phyloP scores from a whole-genome alignment of 2,113 vertebrate species.

The Salminus brasiliensis region DNA sequence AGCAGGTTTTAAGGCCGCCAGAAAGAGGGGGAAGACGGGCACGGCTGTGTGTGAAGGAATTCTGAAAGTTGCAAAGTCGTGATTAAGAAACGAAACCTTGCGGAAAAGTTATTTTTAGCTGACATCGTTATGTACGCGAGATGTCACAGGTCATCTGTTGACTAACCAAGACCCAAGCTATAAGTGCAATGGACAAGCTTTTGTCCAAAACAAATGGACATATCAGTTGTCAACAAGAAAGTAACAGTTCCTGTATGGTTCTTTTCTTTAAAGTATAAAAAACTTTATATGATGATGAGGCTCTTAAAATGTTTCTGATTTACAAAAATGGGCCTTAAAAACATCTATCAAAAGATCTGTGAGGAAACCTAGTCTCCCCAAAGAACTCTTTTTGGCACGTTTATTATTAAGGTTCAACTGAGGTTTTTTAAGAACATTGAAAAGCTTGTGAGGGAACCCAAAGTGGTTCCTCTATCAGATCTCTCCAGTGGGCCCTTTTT shows the following conservation, averaged over 20 bases:
- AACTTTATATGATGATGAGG: too few species aligned
- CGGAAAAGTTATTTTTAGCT: background rate
- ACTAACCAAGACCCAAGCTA: background rate
- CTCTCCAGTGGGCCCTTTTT: too few species aligned
- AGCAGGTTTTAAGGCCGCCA: conserved; percentile 45
- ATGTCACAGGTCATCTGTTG: background rate
- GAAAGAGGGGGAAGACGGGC: conserved; percentile 29
- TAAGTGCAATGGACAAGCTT: background rate
- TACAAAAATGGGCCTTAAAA: too few species aligned
- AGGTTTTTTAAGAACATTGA: too few species aligned
- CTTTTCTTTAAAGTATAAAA: background rate
- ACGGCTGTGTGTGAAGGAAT: conserved; percentile 35
- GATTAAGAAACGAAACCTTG: background rate
- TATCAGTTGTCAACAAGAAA: background rate
- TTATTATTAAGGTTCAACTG: too few species aligned
- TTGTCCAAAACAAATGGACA: background rate
- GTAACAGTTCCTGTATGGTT: background rate
- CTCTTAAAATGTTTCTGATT: too few species aligned
- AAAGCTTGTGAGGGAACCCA: too few species aligned
- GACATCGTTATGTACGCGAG: background rate
- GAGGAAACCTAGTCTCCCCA: too few species aligned
- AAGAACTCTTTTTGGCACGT: too few species aligned
- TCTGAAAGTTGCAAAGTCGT: conserved; percentile 18
- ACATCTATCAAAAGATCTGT: too few species aligned
- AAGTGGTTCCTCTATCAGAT: too few species aligned